Conservation (phyloP, 2,888 invertebrate species). For the Drosophila rellima region DNA sequence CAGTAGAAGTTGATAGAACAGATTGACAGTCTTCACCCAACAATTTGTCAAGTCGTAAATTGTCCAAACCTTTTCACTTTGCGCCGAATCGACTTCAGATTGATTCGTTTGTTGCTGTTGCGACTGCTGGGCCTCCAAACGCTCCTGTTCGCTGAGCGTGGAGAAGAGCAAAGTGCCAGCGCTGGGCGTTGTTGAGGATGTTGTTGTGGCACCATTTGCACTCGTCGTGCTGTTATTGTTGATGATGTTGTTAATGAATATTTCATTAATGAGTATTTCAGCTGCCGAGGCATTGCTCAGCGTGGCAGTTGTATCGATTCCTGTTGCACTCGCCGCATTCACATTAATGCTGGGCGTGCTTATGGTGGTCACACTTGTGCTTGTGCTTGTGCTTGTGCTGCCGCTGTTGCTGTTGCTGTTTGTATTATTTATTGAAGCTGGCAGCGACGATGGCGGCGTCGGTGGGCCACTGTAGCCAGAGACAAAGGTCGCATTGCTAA, state of each 20-base stretch:
- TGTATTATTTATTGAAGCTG: constrained; percentile 61
- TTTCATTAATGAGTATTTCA: constrained; percentile 85
- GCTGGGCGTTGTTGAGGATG: constrained; percentile 54
- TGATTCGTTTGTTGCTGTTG: constrained; percentile 42
- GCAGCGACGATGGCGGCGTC: constrained; percentile 64
- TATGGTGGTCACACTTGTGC: constrained; percentile 68
- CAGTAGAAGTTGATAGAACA: constrained; percentile 53
- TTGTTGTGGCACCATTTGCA: constrained; percentile 32
- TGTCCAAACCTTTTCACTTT: constrained; percentile 83
- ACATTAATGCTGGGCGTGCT: constrained; percentile 59
- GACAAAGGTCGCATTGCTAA: constrained; percentile 79
- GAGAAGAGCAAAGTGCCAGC: constrained; percentile 83
- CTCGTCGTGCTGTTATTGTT: constrained; percentile 71
- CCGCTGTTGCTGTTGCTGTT: constrained; percentile 33
- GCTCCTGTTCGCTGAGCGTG: constrained; percentile 83
- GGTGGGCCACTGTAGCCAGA: constrained; percentile 75
- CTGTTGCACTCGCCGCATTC: constrained; percentile 44
- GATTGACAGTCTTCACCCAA: constrained; percentile 51
- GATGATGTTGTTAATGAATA: constrained; percentile 85
- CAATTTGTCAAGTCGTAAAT: constrained; percentile 21
- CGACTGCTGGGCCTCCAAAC: constrained; percentile 71
- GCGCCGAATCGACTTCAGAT: constrained; percentile 71
- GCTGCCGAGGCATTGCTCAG: constrained; percentile 82
- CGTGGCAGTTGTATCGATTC: constrained; percentile 49
- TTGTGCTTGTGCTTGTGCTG: constrained; percentile 56